phyloP scores from a whole-genome alignment of 2,888 invertebrate genomes.

The Omphaloscelis lunosa region DNA sequence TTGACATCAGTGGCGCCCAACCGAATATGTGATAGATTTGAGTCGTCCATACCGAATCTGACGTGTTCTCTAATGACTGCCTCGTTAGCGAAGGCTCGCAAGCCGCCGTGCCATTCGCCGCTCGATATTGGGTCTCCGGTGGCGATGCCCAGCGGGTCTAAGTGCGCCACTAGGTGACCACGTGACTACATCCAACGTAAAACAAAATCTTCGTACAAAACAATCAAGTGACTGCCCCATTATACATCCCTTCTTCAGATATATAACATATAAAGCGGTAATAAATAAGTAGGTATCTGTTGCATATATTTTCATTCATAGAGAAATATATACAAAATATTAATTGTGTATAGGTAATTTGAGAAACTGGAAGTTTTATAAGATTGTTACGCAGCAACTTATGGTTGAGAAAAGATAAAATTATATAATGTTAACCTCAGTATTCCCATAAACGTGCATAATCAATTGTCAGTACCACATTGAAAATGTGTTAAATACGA shows the following conservation, averaged over 20 bases:
- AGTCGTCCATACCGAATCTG: conserved; percentile 88
- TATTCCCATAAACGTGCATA: conserved; percentile 66
- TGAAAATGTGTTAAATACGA: conserved; percentile 54
- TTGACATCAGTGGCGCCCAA: conserved; percentile 78
- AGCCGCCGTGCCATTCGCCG: conserved; percentile 88
- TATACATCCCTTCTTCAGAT: conserved; percentile 47
- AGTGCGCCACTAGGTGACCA: conserved; percentile 97
- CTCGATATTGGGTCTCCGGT: conserved; percentile 92
- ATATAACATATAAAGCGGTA: conserved; percentile 61
- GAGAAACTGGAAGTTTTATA: conserved; percentile 36
- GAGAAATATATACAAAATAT: conserved; percentile 32
- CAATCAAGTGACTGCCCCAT: conserved; percentile 49
- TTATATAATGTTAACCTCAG: conserved; percentile 37
- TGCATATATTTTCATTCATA: conserved; percentile 38
- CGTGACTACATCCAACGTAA: conserved; percentile 93
- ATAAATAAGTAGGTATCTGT: conserved; percentile 43
- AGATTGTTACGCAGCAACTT: conserved; percentile 49
- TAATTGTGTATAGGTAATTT: conserved; percentile 27
- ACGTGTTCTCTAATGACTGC: conserved; percentile 90
- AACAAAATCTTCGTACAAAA: conserved; percentile 69
- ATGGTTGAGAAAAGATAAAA: conserved; percentile 40
- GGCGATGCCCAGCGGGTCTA: conserved; percentile 98
- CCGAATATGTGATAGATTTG: conserved; percentile 73
- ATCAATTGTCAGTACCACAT: conserved; percentile 33
- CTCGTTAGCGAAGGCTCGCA: conserved; percentile 89